Percentiles rank a stretch among this genome's conserved stretches.
Evolutionary conservation across 2,113 vertebrate species (phyloP).

Genomic region (Lynx canadensis): DNA sequence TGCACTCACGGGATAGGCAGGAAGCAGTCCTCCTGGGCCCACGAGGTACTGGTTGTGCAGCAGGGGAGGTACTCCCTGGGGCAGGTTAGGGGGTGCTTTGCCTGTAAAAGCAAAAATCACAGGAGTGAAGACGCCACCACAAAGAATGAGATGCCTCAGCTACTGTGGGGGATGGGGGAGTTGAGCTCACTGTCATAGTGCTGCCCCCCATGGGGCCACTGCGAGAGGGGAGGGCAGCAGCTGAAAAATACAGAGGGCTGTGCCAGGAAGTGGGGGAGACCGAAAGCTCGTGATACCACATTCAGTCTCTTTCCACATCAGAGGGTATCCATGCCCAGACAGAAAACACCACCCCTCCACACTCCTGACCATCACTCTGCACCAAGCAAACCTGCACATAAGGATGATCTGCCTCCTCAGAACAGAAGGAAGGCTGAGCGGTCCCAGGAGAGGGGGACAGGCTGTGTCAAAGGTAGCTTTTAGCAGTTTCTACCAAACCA

Average conservation of each 20-base stretch:
- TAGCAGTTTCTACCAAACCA: background rate
- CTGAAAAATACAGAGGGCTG: background rate
- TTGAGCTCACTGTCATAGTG: background rate
- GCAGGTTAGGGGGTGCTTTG: conserved; percentile 96
- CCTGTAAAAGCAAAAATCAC: conserved; percentile 86
- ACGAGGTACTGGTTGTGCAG: conserved; percentile 99
- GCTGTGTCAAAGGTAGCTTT: background rate
- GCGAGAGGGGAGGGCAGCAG: background rate
- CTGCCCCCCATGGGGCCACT: background rate
- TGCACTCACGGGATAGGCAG: conserved; percentile 96
- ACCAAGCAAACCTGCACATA: background rate
- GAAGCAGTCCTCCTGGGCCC: conserved; percentile 97
- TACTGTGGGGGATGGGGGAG: background rate
- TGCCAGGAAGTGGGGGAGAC: background rate
- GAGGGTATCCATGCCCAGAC: background rate
- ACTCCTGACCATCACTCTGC: background rate
- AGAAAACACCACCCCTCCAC: background rate
- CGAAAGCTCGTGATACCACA: background rate
- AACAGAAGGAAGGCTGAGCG: background rate
- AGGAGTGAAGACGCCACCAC: background rate
- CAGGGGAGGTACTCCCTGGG: conserved; percentile 95
- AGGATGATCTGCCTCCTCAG: background rate
- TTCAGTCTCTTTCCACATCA: background rate
- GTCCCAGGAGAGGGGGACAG: background rate
- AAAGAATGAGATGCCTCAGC: background rate